phyloP scores from a whole-genome alignment of 1,140 invertebrate species.

The Macrobrachium nipponense region DNA sequence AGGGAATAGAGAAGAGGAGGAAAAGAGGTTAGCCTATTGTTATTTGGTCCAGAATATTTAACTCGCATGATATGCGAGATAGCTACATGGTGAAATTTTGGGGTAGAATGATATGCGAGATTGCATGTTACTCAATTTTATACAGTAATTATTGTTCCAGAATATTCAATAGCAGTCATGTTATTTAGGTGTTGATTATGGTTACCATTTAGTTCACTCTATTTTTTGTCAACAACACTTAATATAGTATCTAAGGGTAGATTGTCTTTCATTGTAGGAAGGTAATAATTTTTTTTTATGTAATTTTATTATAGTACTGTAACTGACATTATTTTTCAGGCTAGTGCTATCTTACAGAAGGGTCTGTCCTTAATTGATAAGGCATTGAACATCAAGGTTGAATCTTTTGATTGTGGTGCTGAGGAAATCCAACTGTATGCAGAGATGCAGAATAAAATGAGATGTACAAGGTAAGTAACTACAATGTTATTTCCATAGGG shows the following conservation, averaged over 20 bases:
- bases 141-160: too few species aligned
- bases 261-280: neutral
- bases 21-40: too few species aligned
- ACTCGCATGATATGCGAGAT: too few species aligned
- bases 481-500: neutral
- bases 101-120: too few species aligned
- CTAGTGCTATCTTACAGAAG: conserved; percentile 37
- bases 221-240: neutral
- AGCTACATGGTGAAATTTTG: too few species aligned
- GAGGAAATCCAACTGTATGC: conserved; percentile 44
- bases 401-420: conserved; percentile 44
- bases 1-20: too few species aligned
- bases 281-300: neutral
- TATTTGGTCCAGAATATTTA: too few species aligned
- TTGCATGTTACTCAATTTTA: too few species aligned
- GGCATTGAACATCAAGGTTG: conserved; percentile 41
- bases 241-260: too few species aligned
- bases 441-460: conserved; percentile 51
- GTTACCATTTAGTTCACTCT: neutral
- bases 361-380: conserved; percentile 46
- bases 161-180: too few species aligned
- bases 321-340: conserved; percentile 8
- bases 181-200: too few species aligned
- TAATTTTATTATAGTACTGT: neutral
- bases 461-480: conserved; percentile 40